phyloP scores from a whole-genome alignment of 2,113 vertebrate species.

The Dipodomys spectabilis region DNA sequence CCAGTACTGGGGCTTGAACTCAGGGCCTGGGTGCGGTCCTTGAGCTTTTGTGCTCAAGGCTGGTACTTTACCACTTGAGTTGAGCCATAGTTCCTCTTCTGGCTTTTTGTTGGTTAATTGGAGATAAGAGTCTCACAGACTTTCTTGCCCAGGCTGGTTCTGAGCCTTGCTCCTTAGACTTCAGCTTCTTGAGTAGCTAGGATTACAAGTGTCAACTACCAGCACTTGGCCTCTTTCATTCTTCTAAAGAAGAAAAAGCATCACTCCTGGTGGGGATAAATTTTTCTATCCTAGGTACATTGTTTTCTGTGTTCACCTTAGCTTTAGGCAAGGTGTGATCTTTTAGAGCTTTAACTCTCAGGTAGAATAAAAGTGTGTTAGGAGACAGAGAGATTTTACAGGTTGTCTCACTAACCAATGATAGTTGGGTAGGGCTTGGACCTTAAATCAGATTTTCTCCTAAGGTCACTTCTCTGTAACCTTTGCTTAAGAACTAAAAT shows the following conservation, averaged over 20 bases:
- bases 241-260: background rate
- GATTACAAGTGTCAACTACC: no score
- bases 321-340: background rate
- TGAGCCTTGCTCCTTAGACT: no score
- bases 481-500: background rate
- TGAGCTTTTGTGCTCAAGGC: no score
- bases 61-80: no score
- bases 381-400: background rate
- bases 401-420: background rate
- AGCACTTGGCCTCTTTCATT: no score
- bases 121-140: no score
- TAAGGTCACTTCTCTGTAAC: background rate
- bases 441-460: background rate
- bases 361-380: background rate
- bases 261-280: background rate
- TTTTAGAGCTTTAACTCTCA: constrained; percentile 31
- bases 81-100: no score
- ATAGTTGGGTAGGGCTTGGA: background rate
- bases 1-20: no score
- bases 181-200: no score
- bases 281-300: background rate
- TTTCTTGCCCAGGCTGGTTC: no score
- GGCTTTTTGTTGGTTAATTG: no score
- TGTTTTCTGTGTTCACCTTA: background rate
- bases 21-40: no score